Base-by-base conservation (phyloP, 1,140 invertebrate species). In the Magallana angulata region DNA sequence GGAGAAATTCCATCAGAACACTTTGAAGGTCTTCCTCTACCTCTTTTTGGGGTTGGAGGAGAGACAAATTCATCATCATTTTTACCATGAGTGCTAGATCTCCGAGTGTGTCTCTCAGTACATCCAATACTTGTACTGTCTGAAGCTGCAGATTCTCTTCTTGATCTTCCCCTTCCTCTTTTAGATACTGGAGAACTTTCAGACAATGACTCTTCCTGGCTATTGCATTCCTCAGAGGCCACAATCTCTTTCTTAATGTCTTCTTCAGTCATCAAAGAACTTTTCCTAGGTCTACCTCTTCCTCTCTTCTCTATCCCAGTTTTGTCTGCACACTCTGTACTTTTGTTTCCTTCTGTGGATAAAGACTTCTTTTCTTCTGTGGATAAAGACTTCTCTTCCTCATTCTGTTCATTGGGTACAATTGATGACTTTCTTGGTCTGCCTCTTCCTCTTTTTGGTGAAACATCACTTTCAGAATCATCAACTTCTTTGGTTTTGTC, bases 391-490 rank as follows among this genome's bases (percentile, higher is more conserved):
- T 82, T 48, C 7, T 62, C 57, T 58, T 71, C 86, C 12, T 57
- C 9, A 12, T 76, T 36, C 24, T 85, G n/a, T 12, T 76, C 85
- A 59, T 11, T 59, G 14, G 36, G 48, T 8, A 14, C 11, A 64
- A 82, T 57, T 76, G 57, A 62, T 60, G 56, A 64, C 36, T 88
- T 90, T 68, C 59, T 85, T 82, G 86, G 86, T 60, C 89, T 85
- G 4, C 86, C 86, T 84, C 84, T 85, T n/a, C 84, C 84, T 62
- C 76, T 68, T 76, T 76, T 76, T 36, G 68, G 18, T 30, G 68
- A 76, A 9, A 30, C 68, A 76, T 48, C 60, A 82, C 83, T 80
- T 36, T 14, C 7, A 60, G 57, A 57, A 7, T 68, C 64, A 7
- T 57, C 18, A 58, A 12, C 57, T 8, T 57, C 6, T 30, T 83